These are phyloP conservation scores for Otus scops DNA, from an alignment of 2,797 vertebrate genomes.

Conservation along the genomic window DNA sequence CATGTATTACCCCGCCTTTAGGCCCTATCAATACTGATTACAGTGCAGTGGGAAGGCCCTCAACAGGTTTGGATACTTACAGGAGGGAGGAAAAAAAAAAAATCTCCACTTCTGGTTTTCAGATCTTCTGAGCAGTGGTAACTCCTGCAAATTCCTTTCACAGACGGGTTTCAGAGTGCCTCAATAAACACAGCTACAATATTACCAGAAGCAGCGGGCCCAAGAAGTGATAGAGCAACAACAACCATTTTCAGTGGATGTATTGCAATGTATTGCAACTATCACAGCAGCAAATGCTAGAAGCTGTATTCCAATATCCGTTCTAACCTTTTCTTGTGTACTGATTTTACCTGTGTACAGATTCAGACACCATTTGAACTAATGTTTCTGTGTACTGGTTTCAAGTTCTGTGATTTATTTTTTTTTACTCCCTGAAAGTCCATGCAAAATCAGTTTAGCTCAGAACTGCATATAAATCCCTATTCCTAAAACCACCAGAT, in stretches of 20 bases:
- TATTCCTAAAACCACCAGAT: background rate
- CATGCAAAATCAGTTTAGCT: background rate
- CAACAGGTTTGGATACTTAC: background rate
- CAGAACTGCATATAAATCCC: background rate
- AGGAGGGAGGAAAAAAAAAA: background rate
- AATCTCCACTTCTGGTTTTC: background rate
- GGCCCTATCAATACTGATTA: background rate
- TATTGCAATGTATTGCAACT: background rate
- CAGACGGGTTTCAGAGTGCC: background rate
- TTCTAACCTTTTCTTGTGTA: background rate
- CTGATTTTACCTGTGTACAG: background rate
- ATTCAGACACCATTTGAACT: background rate
- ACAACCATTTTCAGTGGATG: background rate
- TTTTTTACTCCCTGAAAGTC: background rate
- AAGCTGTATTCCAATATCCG: background rate
- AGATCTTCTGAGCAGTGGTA: background rate
- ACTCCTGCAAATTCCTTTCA: background rate
- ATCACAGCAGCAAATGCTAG: background rate
- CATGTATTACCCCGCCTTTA: background rate
- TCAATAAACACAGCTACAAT: background rate
- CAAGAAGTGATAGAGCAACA: background rate
- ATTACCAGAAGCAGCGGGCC: background rate
- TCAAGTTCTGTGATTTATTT: background rate
- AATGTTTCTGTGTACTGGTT: background rate
- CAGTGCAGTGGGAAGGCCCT: background rate